Evolutionary conservation across 2,113 vertebrate genomes (phyloP), one percentile per base, ranked within the genome.

Genomic region (Anoura caudifer): DNA sequence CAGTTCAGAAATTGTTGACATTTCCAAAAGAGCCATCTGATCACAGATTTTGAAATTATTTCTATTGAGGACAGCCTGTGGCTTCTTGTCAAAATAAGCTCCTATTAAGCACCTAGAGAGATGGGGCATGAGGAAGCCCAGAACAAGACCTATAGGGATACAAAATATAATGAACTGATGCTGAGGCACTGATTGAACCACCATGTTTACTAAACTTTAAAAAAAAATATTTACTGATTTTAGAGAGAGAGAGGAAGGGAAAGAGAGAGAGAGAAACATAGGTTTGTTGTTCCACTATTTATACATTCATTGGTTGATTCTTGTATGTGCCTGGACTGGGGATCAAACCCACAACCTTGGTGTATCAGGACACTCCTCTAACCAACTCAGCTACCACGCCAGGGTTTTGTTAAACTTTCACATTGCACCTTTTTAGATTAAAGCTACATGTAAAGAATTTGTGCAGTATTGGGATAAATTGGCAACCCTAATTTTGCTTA

Each of bases 21-120:
- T 91, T 92, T 96, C 75, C 50, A 45, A 95, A 94, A 92, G 28
- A 87, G 88, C 45, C 43, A 80, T 61, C 80, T 92, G 43, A 94
- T 47, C 36, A 79, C 77, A 91, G 56, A 85, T 45, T 97, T 52
- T 87, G 26, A 88, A 93, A 88, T 96, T 45, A 56, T 56, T 92
- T 76, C 50, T 59, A 80, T 1, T 41, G 36, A 91, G 72, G 61
- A 38, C 67, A 81, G 63, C n/a, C 28, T 1, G 3, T 10, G 28
- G 65, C 73, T 90, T 89, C 73, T 70, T 77, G 81, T 85, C 75
- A 87, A 92, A 77, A 87, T 73, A 79, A 90, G 54, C 10, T 56
- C 54, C 69, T 87, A 31, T 82, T 90, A 69, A 86, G 41, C 52
- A 38, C n/a, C 67, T 90, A 15, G 52, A 82, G 61, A 87, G 22